Evolutionary conservation across 2,113 vertebrate genomes (phyloP), one percentile per base, ranked within the genome.

Genomic region (Hippocampus guttulatus): DNA sequence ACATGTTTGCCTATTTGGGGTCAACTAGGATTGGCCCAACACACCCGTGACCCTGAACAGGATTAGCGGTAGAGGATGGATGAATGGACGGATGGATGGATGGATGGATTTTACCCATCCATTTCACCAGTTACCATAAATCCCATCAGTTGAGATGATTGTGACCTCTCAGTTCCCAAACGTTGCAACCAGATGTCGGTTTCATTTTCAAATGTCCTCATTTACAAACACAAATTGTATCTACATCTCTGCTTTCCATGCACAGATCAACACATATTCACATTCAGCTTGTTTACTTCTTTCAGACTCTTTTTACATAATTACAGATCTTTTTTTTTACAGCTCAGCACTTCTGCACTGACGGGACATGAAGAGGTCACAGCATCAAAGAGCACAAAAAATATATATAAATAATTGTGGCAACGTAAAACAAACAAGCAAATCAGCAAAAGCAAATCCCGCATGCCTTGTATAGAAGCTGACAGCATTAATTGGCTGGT

Each of bases 261-360:
- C 67, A 67, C 43, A 55, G 49, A 38, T 54, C 6, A 38, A 5
- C 33, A 18, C 47, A 62, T 55, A 64, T 67, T 52, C 25, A 63
- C 49, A 70, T n/a, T 71, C 52, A 70, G 57, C 41, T 66, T 3
- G 11, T 51, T 69, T 67, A 60, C 62, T 71, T 67, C 70, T 72
- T 54, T 72, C 69, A 79, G 75, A 76, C 77, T 70, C 75, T 73
- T 41, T 78, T 6, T 38, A 38, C 33, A 38, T 38, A 38, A 38
- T 38, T 38, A 38, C 33, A 38, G 33, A 38, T 38, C 1, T 1
- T 38, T 38, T 62, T 78, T 83, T 79, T 83, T 75, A 30, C 76
- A 75, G 72, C 73, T 86, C 78, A 85, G 81, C 84, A 84, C 69
- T 83, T 88, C 75, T 30, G 74, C 41, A 58, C 79, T 82, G 78